phyloP scores from a whole-genome alignment of 2,113 vertebrate genomes.

The Laterallus jamaicensis region DNA sequence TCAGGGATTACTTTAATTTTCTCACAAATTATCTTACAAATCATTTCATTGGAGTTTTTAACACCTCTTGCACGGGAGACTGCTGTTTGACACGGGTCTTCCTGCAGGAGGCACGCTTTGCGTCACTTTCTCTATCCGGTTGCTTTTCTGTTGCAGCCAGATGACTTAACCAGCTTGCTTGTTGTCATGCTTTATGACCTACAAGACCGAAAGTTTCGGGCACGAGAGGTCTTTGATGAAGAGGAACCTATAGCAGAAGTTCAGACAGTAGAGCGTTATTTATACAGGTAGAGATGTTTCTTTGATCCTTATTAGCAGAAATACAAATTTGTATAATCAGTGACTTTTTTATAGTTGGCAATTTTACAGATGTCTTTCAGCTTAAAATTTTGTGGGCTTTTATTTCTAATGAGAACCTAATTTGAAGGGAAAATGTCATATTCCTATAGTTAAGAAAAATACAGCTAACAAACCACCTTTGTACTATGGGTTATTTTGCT shows the following conservation, averaged over 20 bases:
- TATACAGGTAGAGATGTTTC: constrained; percentile 75
- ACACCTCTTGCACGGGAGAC: neutral
- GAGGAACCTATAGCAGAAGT: constrained; percentile 77
- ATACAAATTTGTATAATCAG: neutral
- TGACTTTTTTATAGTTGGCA: neutral
- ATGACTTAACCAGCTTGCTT: constrained; percentile 84
- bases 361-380: neutral
- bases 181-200: constrained; percentile 90
- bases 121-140: neutral
- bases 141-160: constrained; percentile 74
- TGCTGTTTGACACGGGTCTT: neutral
- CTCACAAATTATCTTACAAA: neutral
- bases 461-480: neutral
- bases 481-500: neutral
- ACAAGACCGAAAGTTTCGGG: constrained; percentile 87
- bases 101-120: neutral
- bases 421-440: neutral
- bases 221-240: constrained; percentile 46
- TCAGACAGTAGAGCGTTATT: constrained; percentile 78
- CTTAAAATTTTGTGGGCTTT: neutral
- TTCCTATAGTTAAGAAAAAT: neutral
- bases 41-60: neutral
- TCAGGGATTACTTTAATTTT: neutral
- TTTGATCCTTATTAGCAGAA: neutral
- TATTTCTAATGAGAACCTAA: neutral